Evolutionary conservation across 2,888 invertebrate genomes (phyloP).

Genomic region (Bombyx huttoni): DNA sequence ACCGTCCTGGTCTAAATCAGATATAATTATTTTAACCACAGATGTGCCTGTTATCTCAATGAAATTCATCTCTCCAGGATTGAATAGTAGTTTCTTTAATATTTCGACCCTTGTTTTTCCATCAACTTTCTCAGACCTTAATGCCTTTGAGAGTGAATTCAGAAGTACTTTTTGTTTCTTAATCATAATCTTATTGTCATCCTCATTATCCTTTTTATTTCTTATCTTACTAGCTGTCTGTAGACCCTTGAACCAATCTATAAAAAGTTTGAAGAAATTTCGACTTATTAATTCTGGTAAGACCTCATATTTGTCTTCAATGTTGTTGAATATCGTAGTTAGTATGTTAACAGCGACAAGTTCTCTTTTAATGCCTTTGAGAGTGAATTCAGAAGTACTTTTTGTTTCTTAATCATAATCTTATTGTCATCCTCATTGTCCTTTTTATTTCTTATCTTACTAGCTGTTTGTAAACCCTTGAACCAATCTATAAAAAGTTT

Average conservation of each 20-base stretch:
- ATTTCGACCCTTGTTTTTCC: conserved; percentile 69
- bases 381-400: conserved; percentile 64
- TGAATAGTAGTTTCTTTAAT: conserved; percentile 75
- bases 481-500: conserved; percentile 76
- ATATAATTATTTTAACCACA: conserved; percentile 75
- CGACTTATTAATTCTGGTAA: conserved; percentile 74
- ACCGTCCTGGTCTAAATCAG: conserved; percentile 71
- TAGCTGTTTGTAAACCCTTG: conserved; percentile 70
- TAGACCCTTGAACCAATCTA: conserved; percentile 74
- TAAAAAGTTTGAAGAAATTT: conserved; percentile 76
- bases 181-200: conserved; percentile 65
- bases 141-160: conserved; percentile 55
- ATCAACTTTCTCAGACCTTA: conserved; percentile 60
- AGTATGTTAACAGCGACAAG: conserved; percentile 73
- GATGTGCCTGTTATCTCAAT: conserved; percentile 80
- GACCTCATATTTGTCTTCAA: conserved; percentile 48
- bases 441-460: conserved; percentile 66
- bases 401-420: conserved; percentile 70
- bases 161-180: conserved; percentile 71
- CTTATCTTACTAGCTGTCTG: conserved; percentile 72
- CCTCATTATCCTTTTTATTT: conserved; percentile 55
- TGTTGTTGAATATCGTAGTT: conserved; percentile 64
- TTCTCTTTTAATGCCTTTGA: conserved; percentile 70
- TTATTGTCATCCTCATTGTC: conserved; percentile 61
- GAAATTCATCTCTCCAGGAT: conserved; percentile 81